Evolutionary conservation across 2,113 vertebrate genomes (phyloP), one percentile per base, ranked within the genome.

Genomic region (Natator depressus): DNA sequence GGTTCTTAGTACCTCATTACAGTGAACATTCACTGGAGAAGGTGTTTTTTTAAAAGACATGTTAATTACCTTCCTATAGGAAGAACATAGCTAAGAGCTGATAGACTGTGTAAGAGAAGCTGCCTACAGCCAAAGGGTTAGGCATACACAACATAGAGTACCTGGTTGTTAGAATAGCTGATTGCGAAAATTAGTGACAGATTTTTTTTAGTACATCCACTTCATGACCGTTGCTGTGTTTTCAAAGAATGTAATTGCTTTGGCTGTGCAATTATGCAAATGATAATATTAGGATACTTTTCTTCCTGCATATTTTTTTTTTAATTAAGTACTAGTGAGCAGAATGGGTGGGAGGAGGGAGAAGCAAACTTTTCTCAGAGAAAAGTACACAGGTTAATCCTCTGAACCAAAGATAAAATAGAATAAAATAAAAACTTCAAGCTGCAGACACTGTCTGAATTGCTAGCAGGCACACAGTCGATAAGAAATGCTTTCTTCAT

Each of bases 401-500:
- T 38, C 35, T 50, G 25, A 86, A 83, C n/a, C 69, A 55, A 90
- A 89, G 35, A 54, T 57, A 88, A 16, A 17, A 47, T 86, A 72
- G 82, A 89, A 82, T 3, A 5, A 25, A 88, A 65, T 6, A 85
- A 87, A 88, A 88, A 80, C 27, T 53, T 47, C 49, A 3, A 2
- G 16, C 47, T 76, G 10, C 16, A 59, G 84, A 46, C 46, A 86
- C 29, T 75, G 46, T 93, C 35, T 89, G 4, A 5, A 10, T 54
- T 90, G 5, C 54, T 69, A 87, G n/a, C 49, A 90, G 51, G n/a
- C 53, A 38, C 88, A 62, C 19, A 17, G 81, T 91, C 59, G 78
- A 57, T 49, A 82, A 96, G 88, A 86, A 93, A 65, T 13, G 57
- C 9, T 87, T 94, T 94, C 27, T 85, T 94, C 69, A 16, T 46